These are phyloP conservation scores for Blastobasis adustella DNA, from an alignment of 2,888 invertebrate species.

Conservation along the genomic window DNA sequence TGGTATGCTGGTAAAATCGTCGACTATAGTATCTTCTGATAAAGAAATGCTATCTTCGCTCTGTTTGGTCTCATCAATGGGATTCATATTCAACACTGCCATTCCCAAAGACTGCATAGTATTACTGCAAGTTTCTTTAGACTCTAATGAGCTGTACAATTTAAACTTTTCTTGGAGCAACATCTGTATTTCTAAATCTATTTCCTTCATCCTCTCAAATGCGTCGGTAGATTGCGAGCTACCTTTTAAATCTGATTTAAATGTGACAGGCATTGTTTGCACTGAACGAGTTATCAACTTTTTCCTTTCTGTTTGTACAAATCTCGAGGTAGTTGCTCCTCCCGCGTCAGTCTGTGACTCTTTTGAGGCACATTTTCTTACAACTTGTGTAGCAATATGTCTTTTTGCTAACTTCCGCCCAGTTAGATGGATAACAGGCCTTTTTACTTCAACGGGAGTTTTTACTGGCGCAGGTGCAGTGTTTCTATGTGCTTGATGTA, in stretches of 20 bases:
- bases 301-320: constrained; percentile 39
- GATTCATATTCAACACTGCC: constrained; percentile 53
- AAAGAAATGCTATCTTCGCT: constrained; percentile 16
- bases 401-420: constrained; percentile 27
- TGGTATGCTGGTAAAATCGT: constrained; percentile 55
- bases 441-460: constrained; percentile 24
- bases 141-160: constrained; percentile 68
- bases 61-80: constrained; percentile 24
- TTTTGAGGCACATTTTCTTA: constrained; percentile 31
- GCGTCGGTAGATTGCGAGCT: constrained; percentile 37
- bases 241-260: constrained; percentile 16
- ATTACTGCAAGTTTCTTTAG: constrained; percentile 35
- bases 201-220: constrained; percentile 75
- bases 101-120: constrained; percentile 53
- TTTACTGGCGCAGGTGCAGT: constrained; percentile 34
- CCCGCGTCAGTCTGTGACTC: constrained; percentile 39
- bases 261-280: constrained; percentile 42
- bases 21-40: constrained; percentile 45
- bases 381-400: constrained; percentile 36
- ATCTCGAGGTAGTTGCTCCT: constrained; percentile 23
- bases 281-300: constrained; percentile 25
- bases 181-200: constrained; percentile 74
- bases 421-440: constrained; percentile 21
- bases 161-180: constrained; percentile 74
- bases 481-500: constrained; percentile 50